A percentile compares a stretch with the other conserved stretches of the same genome.
These are phyloP conservation scores for Nematostella vectensis DNA, from an alignment of 92 coral and sea anemone species.

Conservation along the genomic window DNA sequence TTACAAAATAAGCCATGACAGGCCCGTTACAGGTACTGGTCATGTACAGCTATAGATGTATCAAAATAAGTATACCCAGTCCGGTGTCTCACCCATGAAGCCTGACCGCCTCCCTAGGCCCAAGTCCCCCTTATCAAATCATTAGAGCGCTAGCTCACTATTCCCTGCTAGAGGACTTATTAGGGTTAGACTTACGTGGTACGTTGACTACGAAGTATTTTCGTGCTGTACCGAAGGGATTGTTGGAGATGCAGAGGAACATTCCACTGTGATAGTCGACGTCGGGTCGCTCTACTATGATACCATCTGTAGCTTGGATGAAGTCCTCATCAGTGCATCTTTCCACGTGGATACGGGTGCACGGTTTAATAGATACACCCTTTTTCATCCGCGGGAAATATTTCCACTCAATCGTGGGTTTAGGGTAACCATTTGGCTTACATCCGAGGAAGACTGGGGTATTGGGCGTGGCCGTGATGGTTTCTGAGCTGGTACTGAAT, in stretches of 20 bases:
- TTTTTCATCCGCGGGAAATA: no score
- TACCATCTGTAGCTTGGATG: neutral
- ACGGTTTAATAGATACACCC: conserved; percentile 6
- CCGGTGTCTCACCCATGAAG: no score
- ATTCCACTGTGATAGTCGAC: conserved; percentile 10
- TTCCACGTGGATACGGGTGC: conserved; percentile 1
- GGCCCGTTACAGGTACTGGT: no score
- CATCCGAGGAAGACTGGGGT: conserved; percentile 1
- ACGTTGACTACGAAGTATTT: conserved; percentile 8
- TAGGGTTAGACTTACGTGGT: neutral
- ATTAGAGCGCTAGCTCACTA: no score
- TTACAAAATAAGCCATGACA: no score
- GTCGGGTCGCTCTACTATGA: neutral
- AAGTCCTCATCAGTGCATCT: conserved; percentile 3
- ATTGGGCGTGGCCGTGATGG: neutral
- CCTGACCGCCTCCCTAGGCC: no score
- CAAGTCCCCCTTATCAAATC: no score
- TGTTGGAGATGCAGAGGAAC: conserved; percentile 11
- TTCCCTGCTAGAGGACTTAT: no score
- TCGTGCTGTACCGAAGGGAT: conserved; percentile 4
- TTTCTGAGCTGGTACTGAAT: neutral
- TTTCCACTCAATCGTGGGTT: conserved; percentile 19
- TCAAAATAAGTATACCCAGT: no score
- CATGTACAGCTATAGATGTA: no score
- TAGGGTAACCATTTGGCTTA: conserved; percentile 10